phyloP scores from a whole-genome alignment of 1,140 invertebrate species.

The Helicoverpa armigera region DNA sequence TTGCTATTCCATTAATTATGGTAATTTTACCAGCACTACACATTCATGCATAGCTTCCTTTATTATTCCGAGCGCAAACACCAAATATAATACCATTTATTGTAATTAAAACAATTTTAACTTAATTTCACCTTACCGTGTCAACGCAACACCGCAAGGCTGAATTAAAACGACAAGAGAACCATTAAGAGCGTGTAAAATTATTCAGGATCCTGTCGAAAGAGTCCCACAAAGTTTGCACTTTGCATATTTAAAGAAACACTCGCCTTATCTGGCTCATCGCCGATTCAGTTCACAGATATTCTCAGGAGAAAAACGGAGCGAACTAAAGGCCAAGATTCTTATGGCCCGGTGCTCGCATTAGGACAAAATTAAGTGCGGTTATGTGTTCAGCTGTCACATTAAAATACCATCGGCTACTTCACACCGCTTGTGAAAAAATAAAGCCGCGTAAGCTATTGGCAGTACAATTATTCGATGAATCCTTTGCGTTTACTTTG shows the following conservation, averaged over 20 bases:
- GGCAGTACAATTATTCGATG: slow-evolving; percentile 78
- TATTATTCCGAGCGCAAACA: slow-evolving; percentile 3
- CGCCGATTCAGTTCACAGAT: slow-evolving; percentile 79
- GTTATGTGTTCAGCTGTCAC: slow-evolving; percentile 81
- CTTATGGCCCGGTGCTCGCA: slow-evolving; percentile 71
- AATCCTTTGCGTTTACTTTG: slow-evolving; percentile 69
- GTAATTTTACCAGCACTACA: slow-evolving; percentile 29
- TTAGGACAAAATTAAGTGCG: slow-evolving; percentile 86
- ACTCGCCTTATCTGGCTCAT: slow-evolving; percentile 82
- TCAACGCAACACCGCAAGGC: slow-evolving; percentile 68
- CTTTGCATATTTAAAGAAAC: slow-evolving; percentile 85
- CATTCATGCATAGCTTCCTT: slow-evolving; percentile 36
- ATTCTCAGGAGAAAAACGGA: slow-evolving; percentile 77
- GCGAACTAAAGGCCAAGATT: slow-evolving; percentile 72
- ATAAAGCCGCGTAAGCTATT: slow-evolving; percentile 74
- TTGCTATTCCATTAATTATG: slow-evolving; percentile 51
- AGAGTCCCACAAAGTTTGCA: slow-evolving; percentile 81
- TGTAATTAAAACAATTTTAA: slow-evolving; percentile 40
- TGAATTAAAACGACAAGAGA: slow-evolving; percentile 81
- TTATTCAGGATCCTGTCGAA: slow-evolving; percentile 84
- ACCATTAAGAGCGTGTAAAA: slow-evolving; percentile 84
- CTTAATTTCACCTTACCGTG: slow-evolving; percentile 66
- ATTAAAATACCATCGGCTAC: slow-evolving; percentile 83
- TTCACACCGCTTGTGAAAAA: slow-evolving; percentile 69
- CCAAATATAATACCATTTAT: slow-evolving; percentile 45